Evolutionary conservation across 1,140 invertebrate genomes (phyloP), one percentile per base, ranked within the genome.

Genomic region (Plectrocnemia conspersa): DNA sequence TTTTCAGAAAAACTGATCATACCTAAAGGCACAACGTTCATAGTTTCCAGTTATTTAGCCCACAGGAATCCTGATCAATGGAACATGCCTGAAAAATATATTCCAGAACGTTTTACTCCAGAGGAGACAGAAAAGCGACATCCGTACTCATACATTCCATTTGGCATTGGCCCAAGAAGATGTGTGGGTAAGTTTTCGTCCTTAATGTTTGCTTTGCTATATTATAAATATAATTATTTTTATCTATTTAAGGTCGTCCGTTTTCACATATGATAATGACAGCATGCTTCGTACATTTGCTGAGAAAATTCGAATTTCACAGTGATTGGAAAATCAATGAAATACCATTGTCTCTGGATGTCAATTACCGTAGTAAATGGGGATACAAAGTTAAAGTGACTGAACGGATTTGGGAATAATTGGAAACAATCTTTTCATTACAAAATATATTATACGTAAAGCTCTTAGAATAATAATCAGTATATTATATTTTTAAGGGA

Each of bases 151-250:
- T 48, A 24, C 11, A 23, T 48, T 22, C 45, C 45, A 16, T 48
- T 48, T 22, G 16, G 25, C 27, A 32, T 10, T 13, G 45, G 45
- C 13, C 16, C 35, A 16, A 1, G 45, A 16, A 18, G 35, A 25
- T 48, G 45, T 22, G 21, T 48, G 3, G 45, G 45, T 48, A 48
- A 45, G n/a, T n/a, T n/a, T n/a, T n/a, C n/a, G n/a, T n/a, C n/a
- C n/a, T n/a, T n/a, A n/a, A n/a, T n/a, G n/a, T n/a, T n/a, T n/a
- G n/a, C n/a, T n/a, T n/a, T n/a, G n/a, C n/a, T n/a, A n/a, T n/a
- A n/a, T n/a, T n/a, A n/a, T n/a, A n/a, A n/a, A n/a, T n/a, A n/a
- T n/a, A n/a, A n/a, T n/a, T n/a, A n/a, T n/a, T n/a, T n/a, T n/a
- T n/a, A n/a, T n/a, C n/a, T n/a, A n/a, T n/a, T n/a, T n/a, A n/a